These are phyloP conservation scores for Danionella dracula DNA, from an alignment of 2,797 vertebrate genomes.

Conservation along the genomic window DNA sequence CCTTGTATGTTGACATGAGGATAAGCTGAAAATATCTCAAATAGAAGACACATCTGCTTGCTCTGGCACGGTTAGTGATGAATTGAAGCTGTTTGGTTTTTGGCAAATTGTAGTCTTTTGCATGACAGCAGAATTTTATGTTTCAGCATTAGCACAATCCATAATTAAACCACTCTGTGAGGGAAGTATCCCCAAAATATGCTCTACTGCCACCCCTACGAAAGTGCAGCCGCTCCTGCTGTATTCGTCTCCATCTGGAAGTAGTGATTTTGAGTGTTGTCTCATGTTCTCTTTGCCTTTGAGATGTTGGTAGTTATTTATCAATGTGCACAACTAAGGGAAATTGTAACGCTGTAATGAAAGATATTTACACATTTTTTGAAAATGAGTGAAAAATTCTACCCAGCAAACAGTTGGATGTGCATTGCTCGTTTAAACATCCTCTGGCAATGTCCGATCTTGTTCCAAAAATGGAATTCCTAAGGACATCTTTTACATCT, in stretches of 20 bases:
- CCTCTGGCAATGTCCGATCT: too few relatives aligned
- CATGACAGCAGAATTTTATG: constrained; percentile 56
- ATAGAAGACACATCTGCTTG: constrained; percentile 64
- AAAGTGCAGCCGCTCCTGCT: constrained; percentile 61
- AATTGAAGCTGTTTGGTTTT: constrained; percentile 35
- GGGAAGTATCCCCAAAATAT: constrained; percentile 64
- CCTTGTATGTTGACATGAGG: constrained; percentile 53
- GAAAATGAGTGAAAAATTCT: too few relatives aligned
- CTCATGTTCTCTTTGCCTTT: constrained; percentile 18
- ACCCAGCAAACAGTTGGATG: too few relatives aligned
- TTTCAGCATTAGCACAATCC: constrained; percentile 62
- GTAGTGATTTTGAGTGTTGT: constrained; percentile 42
- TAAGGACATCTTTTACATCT: too few relatives aligned
- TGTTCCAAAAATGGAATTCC: too few relatives aligned
- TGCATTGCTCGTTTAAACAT: too few relatives aligned
- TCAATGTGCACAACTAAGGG: too few relatives aligned
- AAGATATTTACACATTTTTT: too few relatives aligned
- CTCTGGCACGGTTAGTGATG: constrained; percentile 57
- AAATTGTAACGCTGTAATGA: too few relatives aligned
- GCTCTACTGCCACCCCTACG: constrained; percentile 64
- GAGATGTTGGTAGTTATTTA: constrained; percentile 23
- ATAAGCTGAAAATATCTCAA: constrained; percentile 58
- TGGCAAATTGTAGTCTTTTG: constrained; percentile 54
- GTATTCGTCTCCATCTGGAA: constrained; percentile 58
- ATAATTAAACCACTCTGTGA: constrained; percentile 75